A percentile compares a stretch with the other conserved stretches of the same genome.
These are phyloP conservation scores for Polyommatus iphigenia DNA, from an alignment of 2,888 invertebrate species.

Conservation along the genomic window DNA sequence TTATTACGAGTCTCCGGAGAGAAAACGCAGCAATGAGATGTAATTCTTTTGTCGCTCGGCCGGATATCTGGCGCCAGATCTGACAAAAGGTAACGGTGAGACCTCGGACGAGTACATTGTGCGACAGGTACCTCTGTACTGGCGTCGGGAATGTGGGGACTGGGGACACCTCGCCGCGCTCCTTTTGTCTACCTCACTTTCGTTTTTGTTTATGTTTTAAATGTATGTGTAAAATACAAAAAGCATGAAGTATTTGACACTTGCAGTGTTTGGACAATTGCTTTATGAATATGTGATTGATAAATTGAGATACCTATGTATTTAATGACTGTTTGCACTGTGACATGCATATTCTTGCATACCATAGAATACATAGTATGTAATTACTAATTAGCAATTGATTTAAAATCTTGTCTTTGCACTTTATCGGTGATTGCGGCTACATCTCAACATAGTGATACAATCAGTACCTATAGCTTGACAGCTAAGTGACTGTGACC, in stretches of 20 bases:
- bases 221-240: background rate
- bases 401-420: background rate
- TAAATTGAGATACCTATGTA: background rate
- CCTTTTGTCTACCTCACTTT: conserved; percentile 22
- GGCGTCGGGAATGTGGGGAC: background rate
- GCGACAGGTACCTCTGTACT: conserved; percentile 15
- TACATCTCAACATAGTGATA: background rate
- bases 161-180: background rate
- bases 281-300: background rate
- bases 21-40: background rate
- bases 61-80: conserved; percentile 30
- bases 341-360: background rate
- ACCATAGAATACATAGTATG: no score
- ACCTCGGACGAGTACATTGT: conserved; percentile 3
- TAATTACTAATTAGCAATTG: no score
- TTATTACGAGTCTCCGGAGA: conserved; percentile 3
- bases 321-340: background rate
- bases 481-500: no score
- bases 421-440: background rate
- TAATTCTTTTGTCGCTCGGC: conserved; percentile 7
- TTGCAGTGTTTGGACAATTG: background rate
- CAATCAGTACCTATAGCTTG: no score
- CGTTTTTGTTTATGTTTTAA: conserved; percentile 4
- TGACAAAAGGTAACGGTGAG: conserved; percentile 25
- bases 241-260: conserved; percentile 9